These are phyloP conservation scores for Xiphydria camelus DNA, from an alignment of 2,888 invertebrate species.

Conservation along the genomic window DNA sequence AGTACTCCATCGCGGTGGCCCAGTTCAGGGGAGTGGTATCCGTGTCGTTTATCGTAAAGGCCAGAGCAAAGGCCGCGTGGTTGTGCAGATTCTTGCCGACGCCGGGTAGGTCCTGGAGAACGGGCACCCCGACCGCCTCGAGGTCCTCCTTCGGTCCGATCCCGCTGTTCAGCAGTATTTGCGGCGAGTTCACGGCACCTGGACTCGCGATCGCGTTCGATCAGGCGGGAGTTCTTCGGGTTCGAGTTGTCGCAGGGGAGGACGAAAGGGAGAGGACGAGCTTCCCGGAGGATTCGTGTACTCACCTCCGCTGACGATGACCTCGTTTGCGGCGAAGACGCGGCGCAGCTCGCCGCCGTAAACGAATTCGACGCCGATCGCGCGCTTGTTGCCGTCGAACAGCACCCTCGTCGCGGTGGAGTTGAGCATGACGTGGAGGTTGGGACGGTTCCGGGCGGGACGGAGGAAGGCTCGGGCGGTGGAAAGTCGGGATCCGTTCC, in stretches of 20 bases:
- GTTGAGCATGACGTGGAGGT: conserved; percentile 83
- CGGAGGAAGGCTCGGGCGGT: conserved; percentile 81
- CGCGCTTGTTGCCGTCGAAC: conserved; percentile 70
- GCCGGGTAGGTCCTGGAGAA: conserved; percentile 74
- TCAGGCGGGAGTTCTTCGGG: no score
- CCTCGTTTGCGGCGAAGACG: conserved; percentile 71
- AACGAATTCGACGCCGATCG: conserved; percentile 76
- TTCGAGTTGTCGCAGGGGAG: no score
- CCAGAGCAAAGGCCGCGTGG: conserved; percentile 79
- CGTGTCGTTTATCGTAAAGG: conserved; percentile 81
- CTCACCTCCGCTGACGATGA: conserved; percentile 64
- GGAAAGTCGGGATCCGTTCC: conserved; percentile 83
- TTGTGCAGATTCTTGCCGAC: conserved; percentile 87
- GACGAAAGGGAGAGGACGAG: no score
- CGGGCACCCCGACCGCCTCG: conserved; percentile 63
- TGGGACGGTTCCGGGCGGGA: conserved; percentile 74
- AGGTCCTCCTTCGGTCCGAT: conserved; percentile 79
- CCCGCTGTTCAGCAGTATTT: conserved; percentile 88
- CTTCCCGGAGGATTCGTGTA: no score
- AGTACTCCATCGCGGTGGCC: conserved; percentile 90
- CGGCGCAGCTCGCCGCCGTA: conserved; percentile 62
- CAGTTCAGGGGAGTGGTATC: conserved; percentile 86
- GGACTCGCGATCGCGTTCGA: no score
- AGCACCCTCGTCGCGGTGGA: conserved; percentile 78
- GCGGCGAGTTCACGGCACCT: conserved; percentile 93